phyloP scores from a whole-genome alignment of 2,797 vertebrate genomes.

The Euthynnus affinis region DNA sequence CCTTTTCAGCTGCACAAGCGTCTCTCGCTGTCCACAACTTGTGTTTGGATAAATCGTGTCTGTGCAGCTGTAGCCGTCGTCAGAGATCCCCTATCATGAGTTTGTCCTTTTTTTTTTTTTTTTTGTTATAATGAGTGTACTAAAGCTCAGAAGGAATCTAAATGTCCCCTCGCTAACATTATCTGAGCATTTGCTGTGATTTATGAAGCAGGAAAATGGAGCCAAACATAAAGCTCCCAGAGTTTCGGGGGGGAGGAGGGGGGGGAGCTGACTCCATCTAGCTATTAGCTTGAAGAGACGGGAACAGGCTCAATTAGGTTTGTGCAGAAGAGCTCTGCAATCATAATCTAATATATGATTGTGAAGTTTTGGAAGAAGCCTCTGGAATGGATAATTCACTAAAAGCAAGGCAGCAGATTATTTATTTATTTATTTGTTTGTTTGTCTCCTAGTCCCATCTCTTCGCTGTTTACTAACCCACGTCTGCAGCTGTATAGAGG shows the following conservation, averaged over 20 bases:
- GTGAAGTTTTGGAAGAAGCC: neutral
- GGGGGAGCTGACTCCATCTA: neutral
- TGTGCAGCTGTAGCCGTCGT: neutral
- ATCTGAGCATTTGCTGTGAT: constrained; percentile 7
- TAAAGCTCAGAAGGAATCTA: neutral
- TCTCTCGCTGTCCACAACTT: neutral
- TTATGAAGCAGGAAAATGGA: constrained; percentile 27
- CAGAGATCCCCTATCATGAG: neutral
- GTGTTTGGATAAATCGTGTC: neutral
- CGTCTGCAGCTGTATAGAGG: constrained; percentile 17
- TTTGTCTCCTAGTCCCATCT: neutral
- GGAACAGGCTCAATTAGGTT: constrained; percentile 15
- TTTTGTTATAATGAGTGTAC: neutral
- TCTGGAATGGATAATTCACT: constrained; percentile 15
- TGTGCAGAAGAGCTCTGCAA: neutral
- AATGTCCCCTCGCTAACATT: neutral
- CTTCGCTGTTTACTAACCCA: constrained; percentile 10
- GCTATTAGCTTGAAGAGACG: constrained; percentile 3
- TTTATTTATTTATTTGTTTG: neutral
- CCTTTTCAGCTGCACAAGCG: constrained; percentile 11
- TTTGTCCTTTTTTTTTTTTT: constrained; percentile 2
- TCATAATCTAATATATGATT: constrained; percentile 10
- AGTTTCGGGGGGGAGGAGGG: no score
- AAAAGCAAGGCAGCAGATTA: neutral
- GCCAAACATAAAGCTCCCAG: neutral